These are phyloP conservation scores for Gnathonemus longibarbis DNA, from an alignment of 2,113 vertebrate species.

Conservation along the genomic window DNA sequence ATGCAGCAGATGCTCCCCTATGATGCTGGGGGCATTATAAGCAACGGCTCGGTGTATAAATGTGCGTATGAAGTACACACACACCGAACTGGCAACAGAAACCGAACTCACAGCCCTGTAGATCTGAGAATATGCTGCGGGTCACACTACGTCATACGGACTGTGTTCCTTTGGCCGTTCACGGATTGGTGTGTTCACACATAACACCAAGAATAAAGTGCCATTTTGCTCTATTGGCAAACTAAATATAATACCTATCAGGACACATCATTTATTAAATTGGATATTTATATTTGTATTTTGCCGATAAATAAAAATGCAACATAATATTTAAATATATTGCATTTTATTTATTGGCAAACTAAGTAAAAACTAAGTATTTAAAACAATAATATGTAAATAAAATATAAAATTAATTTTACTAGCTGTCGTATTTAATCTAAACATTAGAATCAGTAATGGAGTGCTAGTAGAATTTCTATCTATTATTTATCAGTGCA, in stretches of 20 bases:
- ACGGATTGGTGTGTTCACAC: too few species aligned
- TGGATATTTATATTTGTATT: neutral
- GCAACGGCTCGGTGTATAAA: neutral
- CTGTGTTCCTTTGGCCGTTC: too few species aligned
- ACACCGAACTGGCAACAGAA: neutral
- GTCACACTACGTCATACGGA: neutral
- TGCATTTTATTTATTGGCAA: neutral
- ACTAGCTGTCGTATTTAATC: neutral
- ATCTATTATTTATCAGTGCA: neutral
- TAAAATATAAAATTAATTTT: neutral
- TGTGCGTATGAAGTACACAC: neutral
- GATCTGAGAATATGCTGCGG: neutral
- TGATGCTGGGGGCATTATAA: neutral
- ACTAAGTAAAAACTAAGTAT: neutral
- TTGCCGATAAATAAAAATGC: too few species aligned
- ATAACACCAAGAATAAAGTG: neutral
- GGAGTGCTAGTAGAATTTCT: neutral
- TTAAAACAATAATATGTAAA: neutral
- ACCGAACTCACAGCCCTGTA: neutral
- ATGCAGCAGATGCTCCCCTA: neutral
- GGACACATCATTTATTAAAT: neutral
- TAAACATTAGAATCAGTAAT: neutral
- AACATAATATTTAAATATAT: neutral
- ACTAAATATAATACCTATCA: neutral
- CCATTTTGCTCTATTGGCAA: neutral